Evolutionary conservation across 2,888 invertebrate genomes (phyloP), one percentile per base, ranked within the genome.

Genomic region (Philonicus albiceps): DNA sequence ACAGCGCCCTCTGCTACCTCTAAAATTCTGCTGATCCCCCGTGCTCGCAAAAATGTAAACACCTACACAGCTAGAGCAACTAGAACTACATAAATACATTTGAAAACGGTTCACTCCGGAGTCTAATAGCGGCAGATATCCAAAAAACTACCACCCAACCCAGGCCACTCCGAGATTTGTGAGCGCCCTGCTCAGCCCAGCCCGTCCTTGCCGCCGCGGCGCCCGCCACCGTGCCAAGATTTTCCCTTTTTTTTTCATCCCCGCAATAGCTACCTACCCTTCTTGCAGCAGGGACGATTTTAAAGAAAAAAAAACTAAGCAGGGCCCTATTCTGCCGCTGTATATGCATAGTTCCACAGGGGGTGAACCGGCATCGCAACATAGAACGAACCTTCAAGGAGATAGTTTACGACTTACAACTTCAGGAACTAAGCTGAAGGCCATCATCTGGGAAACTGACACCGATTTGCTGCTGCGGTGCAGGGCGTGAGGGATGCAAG

Each of bases 11-110:
- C 76, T 34, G 31, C 19, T 53, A 76, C 86, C 86, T 76, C 86
- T 53, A 86, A 86, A 86, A 76, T 75, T 86, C 75, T 86, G 76
- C 53, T 86, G 86, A 53, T 76, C 86, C 86, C 86, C 86, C 76
- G 34, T 76, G 76, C 73, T 84, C 84, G 40, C 84, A 84, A 84
- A 84, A 84, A 84, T 84, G 84, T 84, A 84, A 84, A 84, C 84
- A 84, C 84, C 84, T 84, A 84, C 40, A 84, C 84, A 84, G 40
- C 73, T 22, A 72, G 40, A 43, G 30, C 73, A 43, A 84, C 84
- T 84, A 84, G 84, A 84, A 84, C 84, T 84, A 84, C 72, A 73
- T 84, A 84, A 84, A 84, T 73, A 84, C 84, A 84, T 84, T 73
- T 84, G 73, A 40, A 73, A 72, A 22, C 40, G 73, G 72, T 73